Evolutionary conservation across 2,888 invertebrate genomes (phyloP).

Genomic region (Torymus texanus): DNA sequence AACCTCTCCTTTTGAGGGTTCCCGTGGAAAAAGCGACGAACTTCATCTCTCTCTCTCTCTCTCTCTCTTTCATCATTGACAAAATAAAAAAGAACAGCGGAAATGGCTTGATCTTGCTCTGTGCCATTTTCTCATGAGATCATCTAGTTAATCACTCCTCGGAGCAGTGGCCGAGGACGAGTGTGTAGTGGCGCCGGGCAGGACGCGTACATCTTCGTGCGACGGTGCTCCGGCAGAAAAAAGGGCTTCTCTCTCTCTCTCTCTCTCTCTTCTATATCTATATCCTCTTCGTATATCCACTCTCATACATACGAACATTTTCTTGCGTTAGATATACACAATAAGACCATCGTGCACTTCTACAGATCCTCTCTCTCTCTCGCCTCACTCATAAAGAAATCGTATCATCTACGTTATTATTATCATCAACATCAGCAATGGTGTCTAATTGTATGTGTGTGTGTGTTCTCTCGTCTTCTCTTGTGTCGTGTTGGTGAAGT

Average conservation of each 20-base stretch:
- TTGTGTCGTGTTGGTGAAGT: background rate
- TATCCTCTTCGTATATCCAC: background rate
- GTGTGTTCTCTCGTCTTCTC: background rate
- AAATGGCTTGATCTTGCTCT: conserved; percentile 33
- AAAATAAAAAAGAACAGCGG: conserved; percentile 25
- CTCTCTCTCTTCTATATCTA: background rate
- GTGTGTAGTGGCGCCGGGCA: conserved; percentile 46
- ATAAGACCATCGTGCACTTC: conserved; percentile 48
- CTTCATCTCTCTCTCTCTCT: background rate
- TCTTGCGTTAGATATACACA: conserved; percentile 54
- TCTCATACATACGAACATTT: conserved; percentile 24
- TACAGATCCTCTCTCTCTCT: conserved; percentile 32
- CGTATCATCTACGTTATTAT: conserved; percentile 32
- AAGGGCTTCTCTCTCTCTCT: conserved; percentile 22
- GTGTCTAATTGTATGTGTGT: background rate
- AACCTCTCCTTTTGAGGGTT: background rate
- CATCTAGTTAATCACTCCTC: conserved; percentile 53
- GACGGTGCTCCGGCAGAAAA: conserved; percentile 44
- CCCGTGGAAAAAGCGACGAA: background rate
- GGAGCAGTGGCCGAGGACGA: conserved; percentile 47
- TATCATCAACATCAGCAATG: conserved; percentile 21
- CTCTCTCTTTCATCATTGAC: background rate
- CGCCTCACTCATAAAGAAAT: conserved; percentile 10
- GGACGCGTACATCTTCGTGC: conserved; percentile 5
- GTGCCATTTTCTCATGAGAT: conserved; percentile 49